These are phyloP conservation scores for Euwallacea fornicatus DNA, from an alignment of 1,140 invertebrate species.

Conservation along the genomic window DNA sequence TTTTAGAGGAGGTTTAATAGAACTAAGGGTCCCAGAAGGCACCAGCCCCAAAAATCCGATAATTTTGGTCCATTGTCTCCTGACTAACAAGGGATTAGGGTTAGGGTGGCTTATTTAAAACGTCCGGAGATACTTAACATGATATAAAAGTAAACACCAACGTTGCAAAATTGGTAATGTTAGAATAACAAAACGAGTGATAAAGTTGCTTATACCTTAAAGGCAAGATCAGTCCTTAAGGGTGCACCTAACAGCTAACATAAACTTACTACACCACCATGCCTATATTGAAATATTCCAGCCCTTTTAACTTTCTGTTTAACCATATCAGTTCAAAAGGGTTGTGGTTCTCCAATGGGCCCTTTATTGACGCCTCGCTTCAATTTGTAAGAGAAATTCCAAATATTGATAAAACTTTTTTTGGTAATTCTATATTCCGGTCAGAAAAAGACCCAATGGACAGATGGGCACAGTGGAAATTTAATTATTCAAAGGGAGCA, in stretches of 20 bases:
- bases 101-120: slow-evolving; percentile 29
- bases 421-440: slow-evolving; percentile 44
- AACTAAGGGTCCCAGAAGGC: slow-evolving; percentile 24
- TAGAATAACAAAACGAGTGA: slow-evolving; percentile 5
- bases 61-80: slow-evolving; percentile 32
- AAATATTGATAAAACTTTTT: slow-evolving; percentile 40
- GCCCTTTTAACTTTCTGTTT: too few relatives aligned
- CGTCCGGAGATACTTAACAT: slow-evolving; percentile 32
- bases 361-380: background rate
- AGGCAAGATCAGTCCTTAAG: too few relatives aligned
- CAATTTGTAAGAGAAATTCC: slow-evolving; percentile 19
- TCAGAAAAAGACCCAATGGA: slow-evolving; percentile 41
- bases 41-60: slow-evolving; percentile 30
- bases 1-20: slow-evolving; percentile 27
- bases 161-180: slow-evolving; percentile 7
- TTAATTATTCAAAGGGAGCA: slow-evolving; percentile 54
- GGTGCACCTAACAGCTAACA: too few relatives aligned
- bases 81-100: slow-evolving; percentile 27
- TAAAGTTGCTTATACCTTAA: background rate
- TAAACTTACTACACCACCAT: too few relatives aligned
- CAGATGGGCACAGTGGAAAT: slow-evolving; percentile 52
- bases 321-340: too few relatives aligned
- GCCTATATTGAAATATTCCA: too few relatives aligned
- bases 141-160: slow-evolving; percentile 32
- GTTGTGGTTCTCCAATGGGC: too few relatives aligned